These are phyloP conservation scores for Heliocidaris tuberculata DNA, from an alignment of 35 echinoderm and acorn worm genomes.

Conservation along the genomic window DNA sequence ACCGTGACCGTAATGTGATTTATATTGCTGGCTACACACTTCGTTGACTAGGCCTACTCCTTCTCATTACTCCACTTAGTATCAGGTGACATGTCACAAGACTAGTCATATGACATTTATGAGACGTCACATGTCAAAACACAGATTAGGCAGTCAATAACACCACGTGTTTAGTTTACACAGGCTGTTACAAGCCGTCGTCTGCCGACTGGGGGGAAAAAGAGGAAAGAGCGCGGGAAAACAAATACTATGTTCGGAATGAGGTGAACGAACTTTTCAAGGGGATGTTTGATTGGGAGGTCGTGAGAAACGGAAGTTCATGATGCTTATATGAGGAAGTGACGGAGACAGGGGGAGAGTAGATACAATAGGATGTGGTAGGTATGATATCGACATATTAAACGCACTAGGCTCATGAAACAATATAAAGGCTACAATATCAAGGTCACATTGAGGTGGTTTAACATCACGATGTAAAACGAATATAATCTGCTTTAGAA, in stretches of 20 bases:
- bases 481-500: no score
- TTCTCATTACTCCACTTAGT: neutral
- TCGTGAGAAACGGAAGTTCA: neutral
- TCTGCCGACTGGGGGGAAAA: neutral
- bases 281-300: neutral
- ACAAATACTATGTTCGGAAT: neutral
- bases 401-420: no score
- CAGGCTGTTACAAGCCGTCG: neutral
- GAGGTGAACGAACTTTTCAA: neutral
- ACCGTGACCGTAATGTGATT: neutral
- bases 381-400: neutral
- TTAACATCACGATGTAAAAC: no score
- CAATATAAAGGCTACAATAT: no score
- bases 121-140: constrained; percentile 2
- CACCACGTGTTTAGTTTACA: constrained; percentile 4
- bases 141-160: neutral
- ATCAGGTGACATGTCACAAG: constrained; percentile 8
- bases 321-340: neutral
- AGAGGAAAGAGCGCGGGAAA: neutral
- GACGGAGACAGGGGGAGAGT: neutral
- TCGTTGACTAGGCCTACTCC: neutral
- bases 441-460: no score
- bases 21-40: neutral
- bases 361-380: neutral
- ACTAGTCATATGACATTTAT: constrained; percentile 3